Percentiles rank a stretch among this genome's conserved stretches.
Evolutionary conservation across 1,140 invertebrate genomes (phyloP).

Genomic region (Anthonomus grandis): DNA sequence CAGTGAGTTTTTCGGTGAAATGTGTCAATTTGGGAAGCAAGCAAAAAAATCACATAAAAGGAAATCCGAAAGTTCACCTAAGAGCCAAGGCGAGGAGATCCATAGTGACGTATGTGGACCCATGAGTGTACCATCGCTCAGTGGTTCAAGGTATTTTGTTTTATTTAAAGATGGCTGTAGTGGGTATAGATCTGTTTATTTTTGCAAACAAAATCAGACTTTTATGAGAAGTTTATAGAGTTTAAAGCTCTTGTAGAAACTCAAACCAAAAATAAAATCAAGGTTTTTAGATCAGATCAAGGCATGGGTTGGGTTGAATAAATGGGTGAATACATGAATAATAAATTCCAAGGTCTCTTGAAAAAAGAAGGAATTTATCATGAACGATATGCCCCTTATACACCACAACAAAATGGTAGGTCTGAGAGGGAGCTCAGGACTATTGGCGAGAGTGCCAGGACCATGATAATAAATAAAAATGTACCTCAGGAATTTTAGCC

Average conservation of each 20-base stretch:
- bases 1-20: slow-evolving; percentile 40
- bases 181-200: slow-evolving; percentile 47
- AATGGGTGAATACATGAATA: slow-evolving; percentile 37
- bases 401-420: slow-evolving; percentile 47
- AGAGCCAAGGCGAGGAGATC: slow-evolving; percentile 39
- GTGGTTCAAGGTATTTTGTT: slow-evolving; percentile 49
- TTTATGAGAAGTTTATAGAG: slow-evolving; percentile 17
- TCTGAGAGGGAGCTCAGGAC: slow-evolving; percentile 49
- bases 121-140: slow-evolving; percentile 43
- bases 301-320: slow-evolving; percentile 35
- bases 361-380: slow-evolving; percentile 29
- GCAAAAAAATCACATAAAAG: slow-evolving; percentile 17
- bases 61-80: slow-evolving; percentile 16
- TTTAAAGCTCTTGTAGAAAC: slow-evolving; percentile 8
- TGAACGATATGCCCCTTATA: slow-evolving; percentile 39
- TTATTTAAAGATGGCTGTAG: slow-evolving; percentile 49
- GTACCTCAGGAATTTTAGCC: slow-evolving; percentile 49
- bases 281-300: slow-evolving; percentile 28
- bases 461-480: slow-evolving; percentile 45
- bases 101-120: slow-evolving; percentile 48
- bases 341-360: slow-evolving; percentile 28
- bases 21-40: slow-evolving; percentile 43
- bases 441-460: slow-evolving; percentile 45
- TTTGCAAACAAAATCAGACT: slow-evolving; percentile 48
- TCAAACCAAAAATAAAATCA: slow-evolving; percentile 23